These are phyloP conservation scores for Ichneumoninae sp. DNA, from an alignment of 2,888 invertebrate genomes.

Conservation along the genomic window DNA sequence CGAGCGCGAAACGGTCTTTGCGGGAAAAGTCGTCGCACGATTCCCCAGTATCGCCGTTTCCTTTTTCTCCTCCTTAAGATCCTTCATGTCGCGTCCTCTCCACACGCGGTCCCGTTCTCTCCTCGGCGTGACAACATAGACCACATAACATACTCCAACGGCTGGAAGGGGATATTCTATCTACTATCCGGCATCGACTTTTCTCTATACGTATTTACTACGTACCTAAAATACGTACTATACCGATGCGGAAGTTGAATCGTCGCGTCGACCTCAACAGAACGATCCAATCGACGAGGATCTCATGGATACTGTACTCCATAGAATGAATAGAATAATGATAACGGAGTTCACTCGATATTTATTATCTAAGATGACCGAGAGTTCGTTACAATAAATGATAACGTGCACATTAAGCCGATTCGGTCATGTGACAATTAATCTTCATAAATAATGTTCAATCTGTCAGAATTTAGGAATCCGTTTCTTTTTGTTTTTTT, in stretches of 20 bases:
- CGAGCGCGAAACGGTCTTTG: constrained; percentile 32
- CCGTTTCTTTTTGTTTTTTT: neutral
- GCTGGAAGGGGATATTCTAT: constrained; percentile 42
- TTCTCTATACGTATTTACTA: constrained; percentile 55
- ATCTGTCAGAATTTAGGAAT: neutral
- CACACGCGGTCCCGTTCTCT: constrained; percentile 59
- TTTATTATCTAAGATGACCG: constrained; percentile 57
- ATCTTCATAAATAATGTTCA: neutral
- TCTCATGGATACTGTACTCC: constrained; percentile 38
- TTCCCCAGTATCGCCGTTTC: constrained; percentile 34
- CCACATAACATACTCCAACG: constrained; percentile 54
- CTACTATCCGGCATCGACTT: constrained; percentile 48
- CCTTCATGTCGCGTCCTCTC: constrained; percentile 27
- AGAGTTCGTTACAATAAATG: constrained; percentile 48
- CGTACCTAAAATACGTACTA: constrained; percentile 46
- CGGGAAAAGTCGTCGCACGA: constrained; percentile 48
- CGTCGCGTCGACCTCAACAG: constrained; percentile 53
- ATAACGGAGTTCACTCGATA: constrained; percentile 51
- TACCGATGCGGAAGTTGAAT: constrained; percentile 59
- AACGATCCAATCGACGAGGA: constrained; percentile 57
- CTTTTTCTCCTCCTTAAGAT: neutral
- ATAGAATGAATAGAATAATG: constrained; percentile 37
- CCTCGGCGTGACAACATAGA: constrained; percentile 41
- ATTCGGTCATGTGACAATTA: constrained; percentile 33
- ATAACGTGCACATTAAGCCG: constrained; percentile 53